A percentile compares a stretch with the other conserved stretches of the same genome.
These are phyloP conservation scores for Dromius quadrimaculatus DNA, from an alignment of 2,888 invertebrate species.

Conservation along the genomic window DNA sequence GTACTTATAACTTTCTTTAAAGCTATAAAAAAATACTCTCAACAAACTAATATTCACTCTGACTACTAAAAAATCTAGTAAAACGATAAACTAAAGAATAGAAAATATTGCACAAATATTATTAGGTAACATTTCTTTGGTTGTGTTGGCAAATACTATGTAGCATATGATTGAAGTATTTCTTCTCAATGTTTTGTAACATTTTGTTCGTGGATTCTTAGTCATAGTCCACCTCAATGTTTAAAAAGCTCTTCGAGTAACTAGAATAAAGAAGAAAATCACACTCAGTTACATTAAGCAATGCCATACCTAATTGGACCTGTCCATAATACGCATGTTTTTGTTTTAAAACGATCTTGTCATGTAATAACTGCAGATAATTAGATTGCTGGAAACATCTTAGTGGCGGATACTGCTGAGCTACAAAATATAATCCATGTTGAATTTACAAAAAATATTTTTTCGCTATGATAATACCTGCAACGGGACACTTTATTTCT, in stretches of 20 bases:
- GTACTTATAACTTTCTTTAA: too few species aligned
- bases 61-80: too few species aligned
- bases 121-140: too few species aligned
- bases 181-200: too few species aligned
- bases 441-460: background rate
- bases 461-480: constrained; percentile 53
- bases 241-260: constrained; percentile 1
- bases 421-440: background rate
- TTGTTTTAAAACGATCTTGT: background rate
- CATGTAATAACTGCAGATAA: background rate
- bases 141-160: too few species aligned
- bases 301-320: background rate
- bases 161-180: too few species aligned
- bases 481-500: constrained; percentile 58
- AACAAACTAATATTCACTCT: too few species aligned
- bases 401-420: background rate
- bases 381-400: constrained; percentile 7
- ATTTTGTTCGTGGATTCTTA: too few species aligned
- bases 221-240: background rate
- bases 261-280: constrained; percentile 17
- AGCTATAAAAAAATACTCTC: too few species aligned
- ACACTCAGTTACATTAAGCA: background rate
- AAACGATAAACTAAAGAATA: too few species aligned
- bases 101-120: too few species aligned
- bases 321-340: constrained; percentile 7